Percentiles rank a stretch among this genome's conserved stretches.
Evolutionary conservation across 1,140 invertebrate genomes (phyloP).

Genomic region (Trichonephila clavipes): DNA sequence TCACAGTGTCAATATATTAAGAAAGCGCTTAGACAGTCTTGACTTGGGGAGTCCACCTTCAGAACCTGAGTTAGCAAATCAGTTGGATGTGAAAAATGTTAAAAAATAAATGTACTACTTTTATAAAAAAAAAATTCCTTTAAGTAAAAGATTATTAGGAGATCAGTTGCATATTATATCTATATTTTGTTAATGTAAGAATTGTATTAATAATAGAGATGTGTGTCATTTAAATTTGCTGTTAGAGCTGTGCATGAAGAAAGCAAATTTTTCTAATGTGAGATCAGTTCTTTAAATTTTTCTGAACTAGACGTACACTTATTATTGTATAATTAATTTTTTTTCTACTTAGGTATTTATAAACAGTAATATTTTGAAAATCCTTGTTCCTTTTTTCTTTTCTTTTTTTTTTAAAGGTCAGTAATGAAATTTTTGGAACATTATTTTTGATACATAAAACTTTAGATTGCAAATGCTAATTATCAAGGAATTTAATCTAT

Average conservation of each 20-base stretch:
- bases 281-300: no score
- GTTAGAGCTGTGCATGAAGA: neutral
- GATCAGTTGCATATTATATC: constrained; percentile 2
- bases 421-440: no score
- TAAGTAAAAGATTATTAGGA: constrained; percentile 4
- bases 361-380: no score
- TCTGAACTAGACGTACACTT: no score
- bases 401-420: no score
- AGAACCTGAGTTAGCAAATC: constrained; percentile 13
- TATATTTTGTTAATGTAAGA: constrained; percentile 27
- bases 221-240: neutral
- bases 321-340: no score
- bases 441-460: no score
- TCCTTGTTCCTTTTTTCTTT: no score
- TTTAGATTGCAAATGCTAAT: no score
- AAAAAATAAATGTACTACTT: constrained; percentile 1
- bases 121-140: neutral
- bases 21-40: constrained; percentile 65
- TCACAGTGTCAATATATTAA: constrained; percentile 76
- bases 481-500: no score
- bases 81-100: neutral
- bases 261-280: neutral
- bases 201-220: neutral
- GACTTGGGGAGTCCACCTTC: neutral
- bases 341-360: no score